Percentiles rank a stretch among this genome's conserved stretches.
These are phyloP conservation scores for Limnephilus rhombicus DNA, from an alignment of 2,888 invertebrate genomes.

Conservation along the genomic window DNA sequence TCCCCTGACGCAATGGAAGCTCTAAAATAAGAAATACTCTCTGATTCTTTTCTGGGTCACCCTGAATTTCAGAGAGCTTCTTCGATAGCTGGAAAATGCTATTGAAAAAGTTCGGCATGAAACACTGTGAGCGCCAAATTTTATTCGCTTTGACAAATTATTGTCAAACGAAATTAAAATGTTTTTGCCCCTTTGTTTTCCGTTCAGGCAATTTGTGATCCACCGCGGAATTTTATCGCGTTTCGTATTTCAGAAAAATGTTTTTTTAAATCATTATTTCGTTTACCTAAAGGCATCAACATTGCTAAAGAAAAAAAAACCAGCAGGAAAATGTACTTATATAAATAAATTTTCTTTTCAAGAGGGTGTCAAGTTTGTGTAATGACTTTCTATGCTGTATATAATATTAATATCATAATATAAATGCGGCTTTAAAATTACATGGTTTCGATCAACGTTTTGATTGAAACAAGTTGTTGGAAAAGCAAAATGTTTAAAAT, in stretches of 20 bases:
- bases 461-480: too few species aligned
- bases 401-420: too few species aligned
- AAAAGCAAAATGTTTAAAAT: too few species aligned
- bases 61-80: not conserved
- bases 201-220: not conserved
- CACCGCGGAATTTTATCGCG: not conserved
- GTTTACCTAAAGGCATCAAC: not conserved
- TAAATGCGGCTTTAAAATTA: too few species aligned
- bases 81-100: not conserved
- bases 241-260: not conserved
- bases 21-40: not conserved
- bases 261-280: not conserved
- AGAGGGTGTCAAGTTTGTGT: too few species aligned
- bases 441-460: too few species aligned
- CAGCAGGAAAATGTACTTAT: not conserved
- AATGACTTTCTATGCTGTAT: too few species aligned
- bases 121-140: not conserved
- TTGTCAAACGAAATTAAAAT: not conserved
- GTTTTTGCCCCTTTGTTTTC: not conserved
- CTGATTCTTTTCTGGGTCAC: not conserved
- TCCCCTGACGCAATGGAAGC: too few species aligned
- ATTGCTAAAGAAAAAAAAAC: too few species aligned
- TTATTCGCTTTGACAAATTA: not conserved
- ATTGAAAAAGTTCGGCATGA: not conserved
- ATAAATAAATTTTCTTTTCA: not conserved